Percentiles rank a stretch among this genome's conserved stretches.
These are phyloP conservation scores for Coptodon bakossiorum DNA, from an alignment of 2,113 vertebrate species.

Conservation along the genomic window DNA sequence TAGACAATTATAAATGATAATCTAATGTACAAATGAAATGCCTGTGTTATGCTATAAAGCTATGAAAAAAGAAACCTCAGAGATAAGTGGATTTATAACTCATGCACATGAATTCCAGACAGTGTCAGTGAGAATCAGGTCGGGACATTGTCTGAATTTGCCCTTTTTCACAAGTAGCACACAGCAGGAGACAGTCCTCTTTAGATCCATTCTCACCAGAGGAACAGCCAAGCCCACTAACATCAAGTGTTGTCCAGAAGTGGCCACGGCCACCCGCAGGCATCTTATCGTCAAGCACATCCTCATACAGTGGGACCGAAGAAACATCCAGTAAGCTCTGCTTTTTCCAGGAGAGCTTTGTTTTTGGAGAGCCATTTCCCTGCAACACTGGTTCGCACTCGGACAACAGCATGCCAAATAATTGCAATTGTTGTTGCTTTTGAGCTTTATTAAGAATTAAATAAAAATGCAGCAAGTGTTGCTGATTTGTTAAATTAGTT, in stretches of 20 bases:
- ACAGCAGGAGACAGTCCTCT: not conserved
- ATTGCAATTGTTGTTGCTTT: not conserved
- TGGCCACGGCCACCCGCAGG: not conserved
- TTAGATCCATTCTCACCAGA: not conserved
- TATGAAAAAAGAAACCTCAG: not conserved
- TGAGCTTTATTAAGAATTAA: not conserved
- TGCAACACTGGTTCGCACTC: not conserved
- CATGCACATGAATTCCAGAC: not conserved
- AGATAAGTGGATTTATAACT: not conserved
- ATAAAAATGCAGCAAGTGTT: not conserved
- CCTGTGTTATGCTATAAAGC: not conserved
- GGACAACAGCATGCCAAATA: not conserved
- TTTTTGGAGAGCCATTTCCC: not conserved
- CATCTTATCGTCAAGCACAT: not conserved
- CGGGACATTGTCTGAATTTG: not conserved
- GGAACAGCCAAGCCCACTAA: not conserved
- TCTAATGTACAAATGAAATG: not conserved
- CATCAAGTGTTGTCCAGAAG: not conserved
- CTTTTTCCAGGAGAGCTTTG: not conserved
- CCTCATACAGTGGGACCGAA: not conserved
- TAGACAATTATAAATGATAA: not conserved
- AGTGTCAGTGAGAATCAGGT: not conserved
- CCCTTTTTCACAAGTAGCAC: not conserved
- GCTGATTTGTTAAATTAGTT: not conserved
- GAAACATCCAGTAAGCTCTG: not conserved